Percentiles rank a stretch among this genome's conserved stretches.
Conservation (phyloP, 1,140 invertebrate species). For the Heliconius melpomene region DNA sequence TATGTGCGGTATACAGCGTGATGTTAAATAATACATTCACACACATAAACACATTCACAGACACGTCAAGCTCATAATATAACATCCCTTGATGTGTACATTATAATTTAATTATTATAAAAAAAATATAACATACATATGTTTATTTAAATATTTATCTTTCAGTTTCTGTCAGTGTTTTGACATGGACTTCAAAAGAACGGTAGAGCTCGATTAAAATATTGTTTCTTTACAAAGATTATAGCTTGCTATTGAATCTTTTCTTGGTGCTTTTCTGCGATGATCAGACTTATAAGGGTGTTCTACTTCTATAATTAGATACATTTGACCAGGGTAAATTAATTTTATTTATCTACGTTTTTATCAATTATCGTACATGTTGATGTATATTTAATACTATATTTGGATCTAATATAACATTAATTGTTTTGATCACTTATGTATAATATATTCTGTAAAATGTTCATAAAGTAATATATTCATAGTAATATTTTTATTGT, state of each 20-base stretch:
- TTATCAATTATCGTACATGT: too few species aligned
- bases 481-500: too few species aligned
- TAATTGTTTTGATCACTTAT: too few species aligned
- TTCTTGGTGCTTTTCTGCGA: background rate
- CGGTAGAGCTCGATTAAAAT: background rate
- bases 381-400: too few species aligned
- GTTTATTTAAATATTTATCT: background rate
- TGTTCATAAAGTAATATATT: too few species aligned
- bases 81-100: too few species aligned
- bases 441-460: too few species aligned
- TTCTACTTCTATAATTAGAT: constrained; percentile 2
- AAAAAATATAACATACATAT: background rate
- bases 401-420: background rate
- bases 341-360: background rate
- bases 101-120: too few species aligned
- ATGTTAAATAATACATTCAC: too few species aligned
- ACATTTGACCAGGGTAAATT: background rate
- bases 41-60: too few species aligned
- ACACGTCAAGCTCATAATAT: too few species aligned
- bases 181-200: background rate
- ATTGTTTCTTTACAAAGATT: constrained; percentile 2
- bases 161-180: background rate
- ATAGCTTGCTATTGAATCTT: background rate
- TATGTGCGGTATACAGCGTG: too few species aligned
- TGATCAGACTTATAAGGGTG: background rate